Evolutionary conservation across 2,888 invertebrate genomes (phyloP), one percentile per base, ranked within the genome.

Genomic region (Hirtodrosophila histrioides): DNA sequence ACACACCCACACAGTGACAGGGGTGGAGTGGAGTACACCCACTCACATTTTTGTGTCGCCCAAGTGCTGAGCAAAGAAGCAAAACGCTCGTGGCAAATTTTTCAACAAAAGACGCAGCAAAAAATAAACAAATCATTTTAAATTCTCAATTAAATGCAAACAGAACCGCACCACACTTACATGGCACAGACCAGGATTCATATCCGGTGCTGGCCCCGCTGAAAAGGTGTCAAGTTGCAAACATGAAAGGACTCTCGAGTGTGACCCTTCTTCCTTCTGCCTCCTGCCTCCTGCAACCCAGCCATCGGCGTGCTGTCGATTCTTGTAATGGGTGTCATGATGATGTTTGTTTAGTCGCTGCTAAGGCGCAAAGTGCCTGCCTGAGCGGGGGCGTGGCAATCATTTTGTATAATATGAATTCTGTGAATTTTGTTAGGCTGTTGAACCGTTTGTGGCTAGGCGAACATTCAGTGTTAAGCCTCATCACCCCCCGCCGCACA

Each of bases 111-210:
- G 87, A 69, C 69, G 71, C 61, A 51, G 56, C 72, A 62, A 65
- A 67, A 53, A 77, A 75, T 82, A 88, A 88, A 88, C 87, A 89
- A 82, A 87, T 84, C 87, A 81, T 89, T 89, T 88, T 76, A 88
- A 86, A 89, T 88, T 88, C 88, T 88, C 88, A 88, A 88, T 90
- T 89, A 86, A 86, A 77, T 71, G 79, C 75, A 69, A 77, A 72
- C 77, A 83, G 40, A 31, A 33, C 10, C 53, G 39, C 23, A 31
- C 51, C 58, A 43, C 43, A 45, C 44, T 54, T 36, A 41, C 17
- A 31, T 40, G 43, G 12, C 45, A 17, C 11, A n/a, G 23, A 9
- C 29, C 44, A 58, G 33, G 41, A 53, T 29, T 55, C 55, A 9
- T 36, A 60, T 69, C 58, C 61, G 56, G 31, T 41, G 39, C 23